Evolutionary conservation across 2,888 invertebrate genomes (phyloP).

Genomic region (Leptinotarsa peninsularis): DNA sequence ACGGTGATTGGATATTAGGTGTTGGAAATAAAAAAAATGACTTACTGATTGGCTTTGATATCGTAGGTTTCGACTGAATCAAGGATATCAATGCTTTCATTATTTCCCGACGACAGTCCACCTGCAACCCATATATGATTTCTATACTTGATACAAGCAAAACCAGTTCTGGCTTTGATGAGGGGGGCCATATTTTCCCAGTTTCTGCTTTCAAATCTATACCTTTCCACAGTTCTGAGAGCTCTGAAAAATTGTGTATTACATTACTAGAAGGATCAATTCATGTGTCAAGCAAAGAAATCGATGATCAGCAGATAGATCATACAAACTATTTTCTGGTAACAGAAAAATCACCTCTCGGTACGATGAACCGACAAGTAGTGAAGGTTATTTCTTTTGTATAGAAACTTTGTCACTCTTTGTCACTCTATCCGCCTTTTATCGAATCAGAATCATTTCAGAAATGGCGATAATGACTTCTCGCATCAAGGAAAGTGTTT

Average conservation of each 20-base stretch:
- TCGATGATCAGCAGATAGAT: too few relatives aligned
- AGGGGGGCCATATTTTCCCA: slow-evolving; percentile 74
- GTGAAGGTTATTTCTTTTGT: too few relatives aligned
- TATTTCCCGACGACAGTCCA: slow-evolving; percentile 73
- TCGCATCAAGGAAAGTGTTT: too few relatives aligned
- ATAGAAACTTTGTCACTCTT: too few relatives aligned
- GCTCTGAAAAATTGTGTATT: slow-evolving; percentile 33
- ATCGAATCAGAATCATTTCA: too few relatives aligned
- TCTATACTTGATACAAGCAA: slow-evolving; percentile 72
- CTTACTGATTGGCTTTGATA: slow-evolving; percentile 71
- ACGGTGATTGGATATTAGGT: too few relatives aligned
- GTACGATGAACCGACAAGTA: too few relatives aligned
- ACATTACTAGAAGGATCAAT: neutral
- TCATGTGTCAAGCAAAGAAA: too few relatives aligned
- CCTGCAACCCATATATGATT: slow-evolving; percentile 81
- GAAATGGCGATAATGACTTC: too few relatives aligned
- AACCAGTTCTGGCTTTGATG: slow-evolving; percentile 72
- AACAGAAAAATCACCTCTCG: too few relatives aligned
- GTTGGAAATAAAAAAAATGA: neutral
- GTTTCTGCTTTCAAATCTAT: slow-evolving; percentile 69
- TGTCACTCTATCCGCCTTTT: too few relatives aligned
- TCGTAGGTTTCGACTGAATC: slow-evolving; percentile 76
- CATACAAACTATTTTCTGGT: too few relatives aligned
- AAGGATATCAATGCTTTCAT: slow-evolving; percentile 70
- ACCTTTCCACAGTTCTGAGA: slow-evolving; percentile 69